Evolutionary conservation across 2,888 invertebrate genomes (phyloP), one percentile per base, ranked within the genome.

Genomic region (Melanostoma scalare): DNA sequence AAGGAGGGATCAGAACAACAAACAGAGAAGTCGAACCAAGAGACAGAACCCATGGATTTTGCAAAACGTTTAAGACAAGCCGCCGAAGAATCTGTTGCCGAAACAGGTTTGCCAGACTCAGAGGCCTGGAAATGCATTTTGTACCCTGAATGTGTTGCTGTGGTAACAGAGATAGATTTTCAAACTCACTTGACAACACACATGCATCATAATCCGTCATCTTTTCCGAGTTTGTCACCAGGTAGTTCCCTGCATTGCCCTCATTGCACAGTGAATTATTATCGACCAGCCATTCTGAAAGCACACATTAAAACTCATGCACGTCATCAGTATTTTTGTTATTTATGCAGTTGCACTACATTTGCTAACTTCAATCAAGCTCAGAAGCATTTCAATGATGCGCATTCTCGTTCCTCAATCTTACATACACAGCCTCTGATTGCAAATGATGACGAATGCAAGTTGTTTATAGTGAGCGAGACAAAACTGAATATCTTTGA

Each of bases 291-390:
- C 0, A 0, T 88, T 89, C 89, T 94, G 30, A 87, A 93, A 8
- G 92, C 93, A 4, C 95, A 95, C 87, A 89, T 95, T 10, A 92
- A 92, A 84, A 88, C 90, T 2, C 95, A 95, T 84, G 94, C 94
- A 0, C 89, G 92, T 0, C 92, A 93, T 85, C 90, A 93, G 6
- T 94, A 93, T 81, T 91, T 92, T 6, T 95, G 95, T 87, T 92
- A 93, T 4, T 61, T 94, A 35, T 95, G 95, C 87, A 50, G 31
- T 89, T 91, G 46, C 30, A 88, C 91, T 69, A 90, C 91, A 1
- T 88, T 89, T 1, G 76, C 88, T 0, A 88, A 88, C 71, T 77
- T 87, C 0, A 85, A 87, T 0, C 86, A 89, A 33, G 88, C 92
- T 67, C 86, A 87, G 0, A 89, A 89, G 36, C 95, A 95, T 87